A percentile compares a stretch with the other conserved stretches of the same genome.
phyloP scores from a whole-genome alignment of 2,888 invertebrate species.

The Mythimna pallens region DNA sequence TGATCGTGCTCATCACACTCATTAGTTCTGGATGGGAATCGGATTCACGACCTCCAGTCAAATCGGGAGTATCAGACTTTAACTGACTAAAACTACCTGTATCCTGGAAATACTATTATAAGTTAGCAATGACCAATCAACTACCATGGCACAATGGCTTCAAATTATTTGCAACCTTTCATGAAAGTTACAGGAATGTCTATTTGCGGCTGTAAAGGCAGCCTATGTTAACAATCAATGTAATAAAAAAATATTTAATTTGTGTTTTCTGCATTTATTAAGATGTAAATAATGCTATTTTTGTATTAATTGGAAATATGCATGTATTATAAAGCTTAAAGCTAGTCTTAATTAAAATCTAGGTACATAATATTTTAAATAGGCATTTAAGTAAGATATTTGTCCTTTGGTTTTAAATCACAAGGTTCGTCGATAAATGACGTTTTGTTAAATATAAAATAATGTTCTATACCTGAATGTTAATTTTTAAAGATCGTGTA shows the following conservation, averaged over 20 bases:
- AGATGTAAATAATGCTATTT: constrained; percentile 32
- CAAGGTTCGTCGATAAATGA: not conserved
- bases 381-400: not conserved
- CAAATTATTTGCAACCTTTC: not conserved
- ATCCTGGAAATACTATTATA: too few species aligned
- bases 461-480: not conserved
- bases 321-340: constrained; percentile 8
- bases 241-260: not conserved
- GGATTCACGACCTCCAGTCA: too few species aligned
- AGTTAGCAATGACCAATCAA: not conserved
- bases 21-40: too few species aligned
- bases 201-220: not conserved
- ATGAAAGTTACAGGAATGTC: not conserved
- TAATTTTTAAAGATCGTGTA: constrained; percentile 1
- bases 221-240: too few species aligned
- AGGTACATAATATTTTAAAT: not conserved
- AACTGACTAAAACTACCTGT: too few species aligned
- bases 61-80: too few species aligned
- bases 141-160: not conserved
- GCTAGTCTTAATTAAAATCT: not conserved
- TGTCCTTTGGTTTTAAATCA: not conserved
- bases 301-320: constrained; percentile 19
- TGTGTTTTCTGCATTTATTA: constrained; percentile 12
- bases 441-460: not conserved
- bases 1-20: too few species aligned